phyloP scores from a whole-genome alignment of 2,113 vertebrate species.

The Callocephalon fimbriatum region DNA sequence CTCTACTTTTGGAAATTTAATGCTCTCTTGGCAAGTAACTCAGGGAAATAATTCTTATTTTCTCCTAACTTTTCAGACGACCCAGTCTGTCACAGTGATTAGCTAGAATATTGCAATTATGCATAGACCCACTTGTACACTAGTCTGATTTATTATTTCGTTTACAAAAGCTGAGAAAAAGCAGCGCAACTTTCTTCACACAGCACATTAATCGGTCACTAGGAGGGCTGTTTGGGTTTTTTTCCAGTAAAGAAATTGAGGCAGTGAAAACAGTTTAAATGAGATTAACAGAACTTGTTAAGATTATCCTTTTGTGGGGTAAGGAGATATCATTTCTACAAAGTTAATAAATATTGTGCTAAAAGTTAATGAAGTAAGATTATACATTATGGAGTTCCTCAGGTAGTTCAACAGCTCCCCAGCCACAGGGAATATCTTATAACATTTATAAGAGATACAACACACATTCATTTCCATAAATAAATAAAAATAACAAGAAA shows the following conservation, averaged over 20 bases:
- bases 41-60: neutral
- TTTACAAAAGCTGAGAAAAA: slow-evolving; percentile 10
- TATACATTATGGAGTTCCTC: neutral
- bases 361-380: slow-evolving; percentile 25
- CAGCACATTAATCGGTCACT: neutral
- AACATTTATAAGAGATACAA: slow-evolving; percentile 10
- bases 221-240: neutral
- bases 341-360: slow-evolving; percentile 33
- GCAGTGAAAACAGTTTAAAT: neutral
- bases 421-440: neutral
- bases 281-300: neutral
- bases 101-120: slow-evolving; percentile 18
- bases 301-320: neutral
- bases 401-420: slow-evolving; percentile 12
- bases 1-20: neutral
- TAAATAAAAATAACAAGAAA: slow-evolving; percentile 58
- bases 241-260: neutral
- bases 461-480: slow-evolving; percentile 31
- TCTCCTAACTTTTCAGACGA: neutral
- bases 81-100: slow-evolving; percentile 40
- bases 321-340: neutral
- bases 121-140: slow-evolving; percentile 18
- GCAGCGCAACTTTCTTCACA: neutral
- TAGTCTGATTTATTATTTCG: slow-evolving; percentile 25
- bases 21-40: neutral